A percentile compares a stretch with the other conserved stretches of the same genome.
phyloP scores from a whole-genome alignment of 2,797 vertebrate genomes.

The Schizopygopsis malacanthus region DNA sequence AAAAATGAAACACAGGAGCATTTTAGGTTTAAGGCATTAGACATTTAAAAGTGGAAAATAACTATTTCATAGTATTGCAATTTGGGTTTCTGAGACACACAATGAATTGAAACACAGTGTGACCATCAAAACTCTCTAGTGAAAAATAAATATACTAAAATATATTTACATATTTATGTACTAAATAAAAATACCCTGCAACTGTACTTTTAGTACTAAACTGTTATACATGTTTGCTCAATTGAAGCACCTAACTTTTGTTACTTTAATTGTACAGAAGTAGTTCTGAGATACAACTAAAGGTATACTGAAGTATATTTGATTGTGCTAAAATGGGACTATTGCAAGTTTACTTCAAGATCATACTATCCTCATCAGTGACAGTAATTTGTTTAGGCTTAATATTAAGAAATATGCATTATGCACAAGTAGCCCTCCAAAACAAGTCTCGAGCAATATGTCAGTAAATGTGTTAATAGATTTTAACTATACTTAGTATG shows the following conservation, averaged over 20 bases:
- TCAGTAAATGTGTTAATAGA: not conserved
- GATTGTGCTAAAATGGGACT: not conserved
- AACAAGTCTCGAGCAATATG: not conserved
- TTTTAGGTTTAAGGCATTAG: not conserved
- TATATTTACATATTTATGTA: not conserved
- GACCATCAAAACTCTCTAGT: not conserved
- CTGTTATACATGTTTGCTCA: not conserved
- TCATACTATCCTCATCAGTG: not conserved
- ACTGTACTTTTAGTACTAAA: not conserved
- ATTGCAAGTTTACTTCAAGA: not conserved
- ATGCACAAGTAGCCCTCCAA: not conserved
- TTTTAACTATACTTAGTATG: not conserved
- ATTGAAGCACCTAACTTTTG: not conserved
- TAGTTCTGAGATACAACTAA: not conserved
- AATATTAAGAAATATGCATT: not conserved
- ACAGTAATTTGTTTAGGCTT: not conserved
- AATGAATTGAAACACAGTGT: not conserved
- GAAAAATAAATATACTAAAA: too few relatives aligned
- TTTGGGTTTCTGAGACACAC: not conserved
- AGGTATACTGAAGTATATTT: not conserved
- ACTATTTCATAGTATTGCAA: not conserved
- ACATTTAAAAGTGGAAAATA: not conserved
- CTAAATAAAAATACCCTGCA: not conserved
- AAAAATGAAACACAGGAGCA: not conserved
- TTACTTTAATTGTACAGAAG: not conserved